Percentiles rank a stretch among this genome's conserved stretches.
Conservation (phyloP, 2,888 invertebrate genomes). For the Macrophya annulata region DNA sequence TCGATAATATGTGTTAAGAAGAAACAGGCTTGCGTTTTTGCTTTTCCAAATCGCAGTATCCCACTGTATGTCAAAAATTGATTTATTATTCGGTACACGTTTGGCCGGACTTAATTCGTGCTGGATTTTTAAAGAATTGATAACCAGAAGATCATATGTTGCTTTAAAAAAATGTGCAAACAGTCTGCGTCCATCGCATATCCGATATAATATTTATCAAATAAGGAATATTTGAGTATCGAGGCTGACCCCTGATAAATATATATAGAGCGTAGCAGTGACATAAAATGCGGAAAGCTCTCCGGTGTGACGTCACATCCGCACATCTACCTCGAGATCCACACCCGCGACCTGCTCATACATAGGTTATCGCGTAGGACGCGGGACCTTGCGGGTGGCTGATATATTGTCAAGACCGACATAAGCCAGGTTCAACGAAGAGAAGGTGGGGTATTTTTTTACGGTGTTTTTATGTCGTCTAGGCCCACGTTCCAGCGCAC, state of each 20-base stretch:
- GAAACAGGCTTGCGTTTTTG: background rate
- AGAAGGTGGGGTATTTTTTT: slow-evolving; percentile 72
- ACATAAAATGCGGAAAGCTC: slow-evolving; percentile 48
- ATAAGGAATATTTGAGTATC: slow-evolving; percentile 27
- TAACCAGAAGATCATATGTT: background rate
- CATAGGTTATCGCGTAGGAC: slow-evolving; percentile 49
- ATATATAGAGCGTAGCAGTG: slow-evolving; percentile 43
- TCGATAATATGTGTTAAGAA: slow-evolving; percentile 5
- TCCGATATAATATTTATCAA: slow-evolving; percentile 44
- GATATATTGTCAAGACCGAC: slow-evolving; percentile 48
- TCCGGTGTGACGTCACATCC: slow-evolving; percentile 44
- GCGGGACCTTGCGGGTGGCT: slow-evolving; percentile 45
- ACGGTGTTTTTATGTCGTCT: slow-evolving; percentile 76
- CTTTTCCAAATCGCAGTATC: background rate
- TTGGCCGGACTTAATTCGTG: background rate
- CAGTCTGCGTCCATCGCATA: slow-evolving; percentile 3
- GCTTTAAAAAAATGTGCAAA: slow-evolving; percentile 20
- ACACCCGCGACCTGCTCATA: slow-evolving; percentile 52
- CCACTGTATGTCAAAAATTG: slow-evolving; percentile 18
- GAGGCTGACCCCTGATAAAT: slow-evolving; percentile 45
- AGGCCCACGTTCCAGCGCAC: slow-evolving; percentile 62
- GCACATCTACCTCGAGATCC: slow-evolving; percentile 28
- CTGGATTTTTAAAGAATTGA: background rate
- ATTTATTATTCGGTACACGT: slow-evolving; percentile 31
- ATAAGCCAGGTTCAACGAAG: slow-evolving; percentile 43